Evolutionary conservation across 2,113 vertebrate genomes (phyloP).

Genomic region (Polyodon spathula): DNA sequence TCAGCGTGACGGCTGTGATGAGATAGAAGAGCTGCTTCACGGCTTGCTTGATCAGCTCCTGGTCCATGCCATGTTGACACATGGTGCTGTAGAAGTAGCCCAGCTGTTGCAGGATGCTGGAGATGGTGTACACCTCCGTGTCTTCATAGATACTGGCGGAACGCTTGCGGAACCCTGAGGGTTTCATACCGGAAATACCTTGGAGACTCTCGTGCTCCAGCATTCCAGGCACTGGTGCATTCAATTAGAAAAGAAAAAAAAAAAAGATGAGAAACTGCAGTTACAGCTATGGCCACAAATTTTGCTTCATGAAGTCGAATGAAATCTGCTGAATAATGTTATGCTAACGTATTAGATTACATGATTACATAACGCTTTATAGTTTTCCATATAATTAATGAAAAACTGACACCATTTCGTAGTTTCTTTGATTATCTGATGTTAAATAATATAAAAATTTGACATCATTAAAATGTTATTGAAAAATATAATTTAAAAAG

Average conservation of each 20-base stretch:
- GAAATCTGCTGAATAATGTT: no score
- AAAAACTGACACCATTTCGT: no score
- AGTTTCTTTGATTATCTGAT: no score
- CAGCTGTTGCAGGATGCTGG: constrained; percentile 80
- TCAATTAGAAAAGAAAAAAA: background rate
- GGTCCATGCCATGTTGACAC: constrained; percentile 81
- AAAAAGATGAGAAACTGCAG: no score
- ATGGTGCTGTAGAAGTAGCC: constrained; percentile 75
- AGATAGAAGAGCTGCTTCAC: constrained; percentile 85
- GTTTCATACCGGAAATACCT: constrained; percentile 91
- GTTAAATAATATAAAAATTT: no score
- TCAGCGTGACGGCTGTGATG: constrained; percentile 73
- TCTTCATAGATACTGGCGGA: constrained; percentile 76
- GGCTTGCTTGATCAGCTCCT: constrained; percentile 67
- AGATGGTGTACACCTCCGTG: constrained; percentile 71
- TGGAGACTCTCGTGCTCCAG: constrained; percentile 92
- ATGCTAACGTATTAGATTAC: no score
- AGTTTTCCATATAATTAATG: no score
- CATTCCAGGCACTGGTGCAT: constrained; percentile 78
- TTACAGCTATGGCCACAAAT: no score
- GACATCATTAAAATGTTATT: no score
- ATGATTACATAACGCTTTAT: no score
- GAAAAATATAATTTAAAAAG: no score
- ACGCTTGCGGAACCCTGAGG: constrained; percentile 85
- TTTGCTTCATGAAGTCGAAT: no score